Base-by-base conservation (phyloP, 2,113 vertebrate genomes). In the Phoenicopterus ruber region DNA sequence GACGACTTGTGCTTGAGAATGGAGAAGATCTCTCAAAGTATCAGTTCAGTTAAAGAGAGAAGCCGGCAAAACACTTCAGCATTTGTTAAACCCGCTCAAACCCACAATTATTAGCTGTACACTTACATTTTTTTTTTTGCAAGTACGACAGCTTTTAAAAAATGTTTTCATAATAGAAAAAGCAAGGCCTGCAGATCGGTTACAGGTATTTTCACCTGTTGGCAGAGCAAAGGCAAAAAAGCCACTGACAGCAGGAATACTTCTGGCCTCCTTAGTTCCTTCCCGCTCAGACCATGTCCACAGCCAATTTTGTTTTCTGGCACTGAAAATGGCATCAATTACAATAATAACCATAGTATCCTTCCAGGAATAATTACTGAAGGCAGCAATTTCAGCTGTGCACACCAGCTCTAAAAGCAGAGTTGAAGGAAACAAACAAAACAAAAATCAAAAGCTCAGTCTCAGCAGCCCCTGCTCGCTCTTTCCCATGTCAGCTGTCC, bases 41-140 rank as follows among this genome's bases (percentile, higher is more conserved):
- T 10, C 50, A 36, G 15, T 36, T 88, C 26, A 63, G 59, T 52
- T 54, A 50, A 67, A 96, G 58, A 71, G 15, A 88, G 57, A 94
- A 91, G 59, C 5, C 85, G 66, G 92, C 65, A 85, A 91, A 93
- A 93, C 66, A 87, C 82, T 90, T 85, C 31, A 80, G 62, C 38
- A 69, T 88, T 90, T 94, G 85, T 40, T 90, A 93, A 94, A 77
- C 82, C 74, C 66, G 90, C 58, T 7, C 74, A 88, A 91, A 90
- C 44, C 49, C 70, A 76, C 61, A n/a, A 65, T 63, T 72, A 94
- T 78, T 69, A 92, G 79, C 36, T 62, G 19, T 42, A 91, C 16
- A 10, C 11, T 77, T 26, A 17, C 21, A 7, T 2, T 31, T 55
- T 32, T 24, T 10, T 58, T 63, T 65, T 29, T 58, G 21, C 44